Base-by-base conservation (phyloP, 2,888 invertebrate species). In the Caenorhabditis afra region DNA sequence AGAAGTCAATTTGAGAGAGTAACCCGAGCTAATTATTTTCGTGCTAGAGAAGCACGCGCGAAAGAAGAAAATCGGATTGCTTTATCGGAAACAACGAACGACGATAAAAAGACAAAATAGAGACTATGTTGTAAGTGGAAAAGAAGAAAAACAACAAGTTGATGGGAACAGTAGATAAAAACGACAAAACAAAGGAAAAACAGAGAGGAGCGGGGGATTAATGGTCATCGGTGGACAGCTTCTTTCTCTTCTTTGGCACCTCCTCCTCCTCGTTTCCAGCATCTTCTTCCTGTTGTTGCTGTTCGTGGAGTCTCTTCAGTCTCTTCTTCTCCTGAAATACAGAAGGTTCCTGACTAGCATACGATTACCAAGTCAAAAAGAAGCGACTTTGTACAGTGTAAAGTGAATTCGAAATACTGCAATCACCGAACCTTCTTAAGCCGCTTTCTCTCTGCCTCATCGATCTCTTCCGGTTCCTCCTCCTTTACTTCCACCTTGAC, bases 261-360 rank as follows among this genome's bases (percentile, higher is more conserved):
- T 65, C 70, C 29, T 74, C 74, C 14, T 66, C 73, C 1, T 65
- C 79, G 3, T 20, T 52, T 18, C 55, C 45, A 29, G 39, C 22
- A 57, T 23, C 53, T 12, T 3, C 55, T 7, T 55, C 41, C 22
- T 71, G 37, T 22, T 66, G 71, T 35, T 71, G 52, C 18, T 66
- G 22, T 22, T 78, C 71, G 45, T 73, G 71, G n/a, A 68, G 45
- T 49, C 79, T 57, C 22, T 79, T 79, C 49, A 73, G 57, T 39
- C 74, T 61, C 29, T 78, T 78, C 47, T 78, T 78, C 20, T 78
- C 78, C 71, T 78, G 61, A 53, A 75, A 74, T 4, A 44, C 52
- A n/a, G n/a, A n/a, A n/a, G n/a, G n/a, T n/a, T n/a, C n/a, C n/a
- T n/a, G n/a, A n/a, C n/a, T n/a, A n/a, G n/a, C n/a, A n/a, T n/a